Base-by-base conservation (phyloP, 2,797 vertebrate species). In the Sebastes taczanowskii region DNA sequence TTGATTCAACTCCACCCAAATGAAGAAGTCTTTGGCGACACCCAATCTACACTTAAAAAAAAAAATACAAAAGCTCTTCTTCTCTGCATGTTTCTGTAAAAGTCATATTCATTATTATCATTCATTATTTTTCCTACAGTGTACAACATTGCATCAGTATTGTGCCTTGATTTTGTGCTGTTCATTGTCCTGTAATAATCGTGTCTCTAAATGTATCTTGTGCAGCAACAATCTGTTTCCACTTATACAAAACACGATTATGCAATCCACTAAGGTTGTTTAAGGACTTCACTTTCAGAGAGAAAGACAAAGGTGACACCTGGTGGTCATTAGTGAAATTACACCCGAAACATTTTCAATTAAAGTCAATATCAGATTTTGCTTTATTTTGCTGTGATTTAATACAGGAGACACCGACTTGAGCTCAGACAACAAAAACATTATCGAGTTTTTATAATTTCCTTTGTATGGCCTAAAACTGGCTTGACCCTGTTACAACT, bases 1-100 rank as follows among this genome's bases (percentile, higher is more conserved):
- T 76, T 80, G 73, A 78, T 70, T 72, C 23, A 72, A 14, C 69
- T 75, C 74, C 74, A 84, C 83, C 82, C 69, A 82, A 49, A 71
- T 20, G 32, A 72, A 69, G 30, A 64, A 34, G 4, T 3, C 13
- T 30, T 38, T 53, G 3, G n/a, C 74, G 55, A 66, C 10, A 0
- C 2, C 18, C 5, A 32, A n/a, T 27, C 25, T 55, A 11, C 18
- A 70, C 3, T 10, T 65, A 6, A 14, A 18, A 3, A 8, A 7
- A 8, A 23, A 11, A 74, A 9, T 18, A 71, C 42, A 20, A 67
- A 22, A 32, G 1, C 0, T 11, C 52, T 72, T 74, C 5, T 49
- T n/a, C 7, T 59, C 11, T 60, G 8, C 16, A 27, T 53, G 8
- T 27, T 70, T 62, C 38, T 49, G 20, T 69, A 25, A 11, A 65